Conservation (phyloP, 2,797 vertebrate species). For the Calcarius lapponicus region DNA sequence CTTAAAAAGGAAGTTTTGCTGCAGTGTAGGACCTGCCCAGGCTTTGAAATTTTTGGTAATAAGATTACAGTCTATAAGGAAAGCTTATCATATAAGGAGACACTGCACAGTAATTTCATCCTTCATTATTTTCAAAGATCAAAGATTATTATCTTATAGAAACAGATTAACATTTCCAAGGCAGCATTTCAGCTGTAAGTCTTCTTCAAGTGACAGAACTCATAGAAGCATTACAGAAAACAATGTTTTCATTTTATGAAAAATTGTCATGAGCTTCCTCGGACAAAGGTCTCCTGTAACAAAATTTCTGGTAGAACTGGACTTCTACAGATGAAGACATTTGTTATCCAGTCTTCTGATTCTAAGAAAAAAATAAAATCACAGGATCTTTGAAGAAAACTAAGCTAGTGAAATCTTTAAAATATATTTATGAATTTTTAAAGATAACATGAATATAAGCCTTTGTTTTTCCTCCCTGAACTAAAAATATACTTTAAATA, state of each 20-base stretch:
- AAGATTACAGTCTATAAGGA: background rate
- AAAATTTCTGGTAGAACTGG: background rate
- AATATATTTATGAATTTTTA: background rate
- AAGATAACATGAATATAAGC: background rate
- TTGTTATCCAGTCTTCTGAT: background rate
- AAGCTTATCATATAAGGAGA: background rate
- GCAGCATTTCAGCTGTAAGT: background rate
- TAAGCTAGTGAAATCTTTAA: background rate
- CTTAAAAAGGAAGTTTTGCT: background rate
- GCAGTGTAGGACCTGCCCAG: background rate
- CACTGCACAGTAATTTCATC: background rate
- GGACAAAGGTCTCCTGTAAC: background rate
- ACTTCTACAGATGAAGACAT: background rate
- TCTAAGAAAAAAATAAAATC: background rate
- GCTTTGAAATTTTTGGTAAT: background rate
- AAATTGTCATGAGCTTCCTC: background rate
- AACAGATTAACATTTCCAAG: background rate
- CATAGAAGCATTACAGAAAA: background rate
- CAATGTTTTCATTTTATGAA: background rate
- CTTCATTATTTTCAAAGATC: background rate
- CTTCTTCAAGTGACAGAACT: background rate
- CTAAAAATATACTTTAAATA: background rate
- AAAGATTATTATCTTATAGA: background rate
- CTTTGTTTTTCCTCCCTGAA: background rate
- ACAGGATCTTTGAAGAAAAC: background rate